Evolutionary conservation across 2,113 vertebrate species (phyloP).

Genomic region (Dasyornis broadbenti): DNA sequence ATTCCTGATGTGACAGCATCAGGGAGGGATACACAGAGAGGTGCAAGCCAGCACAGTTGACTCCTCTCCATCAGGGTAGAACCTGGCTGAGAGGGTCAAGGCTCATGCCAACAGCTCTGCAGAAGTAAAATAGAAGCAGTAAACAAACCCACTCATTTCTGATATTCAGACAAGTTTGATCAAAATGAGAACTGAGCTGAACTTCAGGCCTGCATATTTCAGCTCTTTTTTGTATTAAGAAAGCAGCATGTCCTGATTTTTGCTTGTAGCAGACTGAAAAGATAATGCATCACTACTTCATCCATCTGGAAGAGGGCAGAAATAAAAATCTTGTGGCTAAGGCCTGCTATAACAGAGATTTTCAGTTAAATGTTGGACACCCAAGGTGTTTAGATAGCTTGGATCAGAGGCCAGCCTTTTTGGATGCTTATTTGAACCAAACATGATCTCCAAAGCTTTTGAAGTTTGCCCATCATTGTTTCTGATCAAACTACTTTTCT

Average conservation of each 20-base stretch:
- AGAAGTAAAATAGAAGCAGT: background rate
- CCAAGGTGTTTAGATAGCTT: conserved; percentile 25
- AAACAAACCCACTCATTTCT: background rate
- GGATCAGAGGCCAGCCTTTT: background rate
- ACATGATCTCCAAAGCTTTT: conserved; percentile 21
- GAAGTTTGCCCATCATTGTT: conserved; percentile 12
- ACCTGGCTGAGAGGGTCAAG: background rate
- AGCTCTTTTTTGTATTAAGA: background rate
- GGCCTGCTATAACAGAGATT: background rate
- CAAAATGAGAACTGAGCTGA: background rate
- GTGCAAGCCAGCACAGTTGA: background rate
- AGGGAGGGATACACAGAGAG: background rate
- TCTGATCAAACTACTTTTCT: conserved; percentile 39
- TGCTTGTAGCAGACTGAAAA: background rate
- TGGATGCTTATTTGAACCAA: conserved; percentile 20
- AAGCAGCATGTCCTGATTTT: background rate
- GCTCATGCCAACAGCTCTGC: background rate
- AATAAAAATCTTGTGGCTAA: background rate
- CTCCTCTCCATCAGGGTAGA: background rate
- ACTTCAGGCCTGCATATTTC: background rate
- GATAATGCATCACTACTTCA: background rate
- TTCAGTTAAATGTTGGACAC: conserved; percentile 29
- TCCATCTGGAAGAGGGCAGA: background rate
- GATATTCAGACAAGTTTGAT: background rate
- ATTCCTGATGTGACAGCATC: background rate